Base-by-base conservation (phyloP, 2,888 invertebrate genomes). In the Balanococcus diminutus region DNA sequence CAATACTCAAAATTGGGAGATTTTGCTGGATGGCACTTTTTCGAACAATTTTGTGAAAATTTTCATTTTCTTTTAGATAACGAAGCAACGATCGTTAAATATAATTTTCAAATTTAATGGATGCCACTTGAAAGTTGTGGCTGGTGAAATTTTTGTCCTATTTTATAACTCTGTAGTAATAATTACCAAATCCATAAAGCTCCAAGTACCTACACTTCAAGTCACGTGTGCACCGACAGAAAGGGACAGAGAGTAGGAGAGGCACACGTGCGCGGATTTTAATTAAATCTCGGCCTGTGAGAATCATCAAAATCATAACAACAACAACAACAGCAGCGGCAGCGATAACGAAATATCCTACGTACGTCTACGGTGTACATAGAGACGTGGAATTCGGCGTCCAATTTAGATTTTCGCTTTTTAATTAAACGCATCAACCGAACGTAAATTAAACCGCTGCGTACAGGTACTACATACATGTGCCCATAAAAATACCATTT, bases 381-480 rank as follows among this genome's bases (percentile, higher is more conserved):
- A 42, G 14, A 42, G 42, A 42, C 42, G 56, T 56, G 56, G 28
- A 28, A 67, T 67, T 28, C 67, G 28, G 67, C n/a, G n/a, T 28
- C 28, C 67, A 67, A 67, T 67, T 67, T 67, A 16, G 67, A 67
- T 67, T 67, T 67, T 67, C 28, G 67, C 28, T 67, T 67, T 67
- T 67, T 67, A 67, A 67, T 67, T 67, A 67, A 67, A 67, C 67
- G 56, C 22, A 67, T 67, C 28, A 28, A 67, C 67, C 28, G 28
- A 67, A 67, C 67, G 67, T 67, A 67, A 67, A 67, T 67, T 67
- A 67, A 67, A 67, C 67, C 67, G 67, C 67, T 28, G 8, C 4
- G 56, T 56, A 56, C 22, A 56, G 8, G 11, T 14, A 42, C 9
- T 9, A 42, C 8, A n/a, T 14, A 42, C 42, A 19, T 19, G 19